These are phyloP conservation scores for Yponomeuta evonymella DNA, from an alignment of 2,888 invertebrate species.

Conservation along the genomic window DNA sequence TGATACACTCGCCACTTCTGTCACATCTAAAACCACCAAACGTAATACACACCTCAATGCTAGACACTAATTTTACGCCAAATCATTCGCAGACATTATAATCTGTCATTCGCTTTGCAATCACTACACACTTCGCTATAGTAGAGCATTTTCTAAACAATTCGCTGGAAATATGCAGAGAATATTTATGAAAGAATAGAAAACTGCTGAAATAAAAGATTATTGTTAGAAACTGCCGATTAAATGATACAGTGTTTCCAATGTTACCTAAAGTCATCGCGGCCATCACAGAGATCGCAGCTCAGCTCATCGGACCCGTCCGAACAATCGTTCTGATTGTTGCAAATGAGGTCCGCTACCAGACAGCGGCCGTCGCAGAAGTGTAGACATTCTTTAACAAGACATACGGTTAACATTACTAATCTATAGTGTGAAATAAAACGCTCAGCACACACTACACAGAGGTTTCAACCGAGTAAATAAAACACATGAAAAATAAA, in stretches of 20 bases:
- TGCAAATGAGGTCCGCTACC: conserved; percentile 74
- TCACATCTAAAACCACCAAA: conserved; percentile 46
- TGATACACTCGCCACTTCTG: conserved; percentile 64
- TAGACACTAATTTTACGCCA: no score
- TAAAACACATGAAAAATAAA: no score
- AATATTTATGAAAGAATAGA: neutral
- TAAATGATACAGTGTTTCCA: neutral
- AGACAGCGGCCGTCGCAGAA: conserved; percentile 78
- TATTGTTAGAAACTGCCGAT: neutral
- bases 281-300: conserved; percentile 49
- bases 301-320: conserved; percentile 76
- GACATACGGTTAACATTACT: conserved; percentile 23
- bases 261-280: conserved; percentile 57
- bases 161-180: no score
- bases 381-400: conserved; percentile 55
- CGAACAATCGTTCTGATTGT: conserved; percentile 73
- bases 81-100: no score
- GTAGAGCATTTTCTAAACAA: no score
- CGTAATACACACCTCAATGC: neutral
- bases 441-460: neutral
- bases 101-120: neutral
- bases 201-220: neutral
- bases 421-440: neutral
- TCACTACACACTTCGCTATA: no score
- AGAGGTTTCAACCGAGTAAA: neutral